These are phyloP conservation scores for Chrysolina americana DNA, from an alignment of 2,888 invertebrate genomes.

Conservation along the genomic window DNA sequence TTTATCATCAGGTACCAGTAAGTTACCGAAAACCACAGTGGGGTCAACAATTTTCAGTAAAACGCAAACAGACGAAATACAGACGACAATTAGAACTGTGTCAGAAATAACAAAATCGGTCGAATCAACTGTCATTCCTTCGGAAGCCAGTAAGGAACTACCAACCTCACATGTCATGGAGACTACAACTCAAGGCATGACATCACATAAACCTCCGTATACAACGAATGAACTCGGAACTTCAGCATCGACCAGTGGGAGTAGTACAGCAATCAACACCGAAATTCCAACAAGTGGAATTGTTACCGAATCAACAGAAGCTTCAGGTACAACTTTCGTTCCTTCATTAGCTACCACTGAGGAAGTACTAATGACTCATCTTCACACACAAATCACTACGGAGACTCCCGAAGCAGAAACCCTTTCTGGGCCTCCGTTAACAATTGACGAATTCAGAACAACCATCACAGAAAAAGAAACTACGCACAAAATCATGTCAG, in stretches of 20 bases:
- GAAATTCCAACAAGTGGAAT: conserved; percentile 23
- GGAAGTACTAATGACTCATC: not conserved
- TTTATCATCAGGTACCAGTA: too few relatives aligned
- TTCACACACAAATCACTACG: not conserved
- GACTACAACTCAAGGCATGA: too few relatives aligned
- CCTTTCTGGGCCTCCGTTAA: not conserved
- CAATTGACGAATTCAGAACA: too few relatives aligned
- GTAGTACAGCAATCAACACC: not conserved
- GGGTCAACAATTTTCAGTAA: not conserved
- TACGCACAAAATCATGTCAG: not conserved
- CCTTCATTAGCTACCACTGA: too few relatives aligned
- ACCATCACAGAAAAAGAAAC: not conserved
- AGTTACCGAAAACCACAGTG: too few relatives aligned
- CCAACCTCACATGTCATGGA: too few relatives aligned
- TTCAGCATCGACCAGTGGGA: conserved; percentile 1
- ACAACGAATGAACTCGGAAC: too few relatives aligned
- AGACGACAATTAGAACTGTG: too few relatives aligned
- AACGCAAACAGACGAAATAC: not conserved
- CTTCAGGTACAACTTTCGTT: not conserved
- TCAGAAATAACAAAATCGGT: too few relatives aligned
- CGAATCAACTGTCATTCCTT: too few relatives aligned
- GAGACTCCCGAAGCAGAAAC: not conserved
- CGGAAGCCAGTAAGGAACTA: too few relatives aligned
- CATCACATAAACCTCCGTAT: too few relatives aligned
- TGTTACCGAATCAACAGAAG: not conserved